Conservation (phyloP, 92 coral and sea anemone genomes). For the Zoanthus sociatus region DNA sequence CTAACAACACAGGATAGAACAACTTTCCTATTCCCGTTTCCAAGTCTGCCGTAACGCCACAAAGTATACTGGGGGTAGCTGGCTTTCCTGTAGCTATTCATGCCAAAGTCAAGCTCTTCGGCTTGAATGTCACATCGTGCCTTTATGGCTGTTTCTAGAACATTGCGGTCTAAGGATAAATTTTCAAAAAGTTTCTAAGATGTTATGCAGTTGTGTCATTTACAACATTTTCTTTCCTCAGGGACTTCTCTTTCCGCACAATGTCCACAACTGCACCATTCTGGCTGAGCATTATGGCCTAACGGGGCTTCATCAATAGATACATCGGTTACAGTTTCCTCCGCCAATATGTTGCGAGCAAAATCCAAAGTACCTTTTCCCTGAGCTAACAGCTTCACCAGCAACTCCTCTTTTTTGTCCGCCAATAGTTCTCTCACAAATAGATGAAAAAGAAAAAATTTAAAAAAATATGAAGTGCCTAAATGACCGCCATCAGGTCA, state of each 20-base stretch:
- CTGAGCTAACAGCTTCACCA: slow-evolving; percentile 28
- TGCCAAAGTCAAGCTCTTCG: slow-evolving; percentile 45
- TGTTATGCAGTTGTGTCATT: not conserved
- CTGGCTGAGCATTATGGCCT: too few relatives aligned
- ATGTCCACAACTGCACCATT: slow-evolving; percentile 11
- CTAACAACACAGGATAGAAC: slow-evolving; percentile 52
- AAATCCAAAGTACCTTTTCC: slow-evolving; percentile 35
- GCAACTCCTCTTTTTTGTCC: slow-evolving; percentile 19
- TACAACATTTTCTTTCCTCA: slow-evolving; percentile 13
- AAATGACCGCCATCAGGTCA: too few relatives aligned
- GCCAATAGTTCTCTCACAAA: slow-evolving; percentile 21
- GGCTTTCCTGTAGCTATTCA: slow-evolving; percentile 44
- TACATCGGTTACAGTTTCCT: not conserved
- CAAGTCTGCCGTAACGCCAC: slow-evolving; percentile 57
- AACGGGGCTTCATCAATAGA: not conserved
- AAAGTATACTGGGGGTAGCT: slow-evolving; percentile 46
- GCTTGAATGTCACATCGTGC: slow-evolving; percentile 42
- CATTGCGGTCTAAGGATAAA: slow-evolving; percentile 40
- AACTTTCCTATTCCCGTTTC: slow-evolving; percentile 58
- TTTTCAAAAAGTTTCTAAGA: slow-evolving; percentile 44
- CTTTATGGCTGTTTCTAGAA: slow-evolving; percentile 40
- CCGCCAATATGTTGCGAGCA: slow-evolving; percentile 20
- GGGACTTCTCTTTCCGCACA: slow-evolving; percentile 3
- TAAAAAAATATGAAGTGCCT: too few relatives aligned
- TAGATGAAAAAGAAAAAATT: not conserved